These are phyloP conservation scores for Luidia sarsii DNA, from an alignment of 53 echinoderm and acorn worm genomes.

Conservation along the genomic window DNA sequence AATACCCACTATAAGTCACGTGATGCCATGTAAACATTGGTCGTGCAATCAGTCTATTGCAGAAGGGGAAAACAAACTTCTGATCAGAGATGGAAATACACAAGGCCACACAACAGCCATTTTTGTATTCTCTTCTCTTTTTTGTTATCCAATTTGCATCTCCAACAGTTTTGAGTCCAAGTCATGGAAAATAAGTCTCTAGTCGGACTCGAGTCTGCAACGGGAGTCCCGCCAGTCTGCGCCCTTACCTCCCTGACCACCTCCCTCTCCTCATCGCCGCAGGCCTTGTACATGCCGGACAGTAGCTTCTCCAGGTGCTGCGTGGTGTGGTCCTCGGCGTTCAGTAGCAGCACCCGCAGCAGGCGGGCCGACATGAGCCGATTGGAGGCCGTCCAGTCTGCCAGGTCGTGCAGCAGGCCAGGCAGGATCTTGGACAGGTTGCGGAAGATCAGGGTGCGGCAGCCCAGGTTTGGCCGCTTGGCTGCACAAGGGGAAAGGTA, in stretches of 20 bases:
- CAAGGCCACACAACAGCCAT: too few species aligned
- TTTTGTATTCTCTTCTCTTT: too few species aligned
- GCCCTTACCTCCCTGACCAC: conserved; percentile 79
- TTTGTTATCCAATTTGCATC: too few species aligned
- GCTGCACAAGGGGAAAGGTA: conserved; percentile 9
- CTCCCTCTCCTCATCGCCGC: conserved; percentile 81
- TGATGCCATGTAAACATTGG: too few species aligned
- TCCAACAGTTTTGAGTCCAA: too few species aligned
- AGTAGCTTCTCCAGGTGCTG: conserved; percentile 92
- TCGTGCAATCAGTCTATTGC: too few species aligned
- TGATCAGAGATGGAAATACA: too few species aligned
- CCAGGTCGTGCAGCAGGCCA: conserved; percentile 86
- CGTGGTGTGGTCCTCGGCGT: conserved; percentile 94
- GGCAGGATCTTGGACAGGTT: conserved; percentile 98
- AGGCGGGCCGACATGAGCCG: conserved; percentile 90
- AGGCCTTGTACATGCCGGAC: conserved; percentile 90
- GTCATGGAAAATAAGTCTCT: too few species aligned
- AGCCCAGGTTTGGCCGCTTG: conserved; percentile 82
- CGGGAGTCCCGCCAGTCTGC: too few species aligned
- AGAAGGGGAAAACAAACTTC: too few species aligned
- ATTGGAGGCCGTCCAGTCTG: conserved; percentile 91
- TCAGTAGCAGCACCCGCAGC: conserved; percentile 74
- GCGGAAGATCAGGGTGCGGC: conserved; percentile 86
- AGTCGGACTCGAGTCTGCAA: too few species aligned
- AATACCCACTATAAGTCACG: too few species aligned